Base-by-base conservation (phyloP, 2,113 vertebrate genomes). In the Ranitomeya imitator region DNA sequence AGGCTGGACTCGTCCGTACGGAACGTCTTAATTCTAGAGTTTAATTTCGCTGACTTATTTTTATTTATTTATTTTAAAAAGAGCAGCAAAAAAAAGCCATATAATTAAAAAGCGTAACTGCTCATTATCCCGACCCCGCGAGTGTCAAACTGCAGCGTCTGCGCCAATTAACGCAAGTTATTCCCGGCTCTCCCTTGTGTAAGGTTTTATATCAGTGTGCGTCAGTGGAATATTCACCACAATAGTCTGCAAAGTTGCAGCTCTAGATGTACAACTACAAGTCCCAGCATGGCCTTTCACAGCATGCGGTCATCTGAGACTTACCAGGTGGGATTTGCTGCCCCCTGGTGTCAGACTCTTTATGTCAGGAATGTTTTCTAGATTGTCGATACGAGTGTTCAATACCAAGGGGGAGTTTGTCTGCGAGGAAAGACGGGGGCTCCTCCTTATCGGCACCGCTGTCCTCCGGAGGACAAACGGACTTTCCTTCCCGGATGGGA, bases 381-480 rank as follows among this genome's bases (percentile, higher is more conserved):
- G n/a, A 87, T 57, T 18, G 31, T 23, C 10, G 23, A 91, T 92
- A 26, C 11, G 60, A 4, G 87, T 45, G n/a, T 16, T 19, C 11
- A 85, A 84, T 0, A 67, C 1, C 45, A 85, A 86, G 0, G 83
- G 83, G 52, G 91, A 79, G 11, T 77, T 71, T 81, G 90, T 95
- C 90, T 92, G 92, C 7, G 92, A 92, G 21, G 93, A 88, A 71
- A 95, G 90, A 6, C 82, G 93, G 57, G 96, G 94, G 87, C 94
- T 96, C 84, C 91, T 94, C 90, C 96, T 91, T 21, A 89, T 94
- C 14, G 90, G 94, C 83, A 92, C 91, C 0, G 94, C 94, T 57
- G 95, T 96, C 19, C 94, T 96, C 3, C 92, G 91, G 16, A 97
- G 87, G 91, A 97, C 91, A 12, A 93, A 97, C 0, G 97, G 96